Conservation (phyloP, 1,140 invertebrate genomes). For the Apis cerana region DNA sequence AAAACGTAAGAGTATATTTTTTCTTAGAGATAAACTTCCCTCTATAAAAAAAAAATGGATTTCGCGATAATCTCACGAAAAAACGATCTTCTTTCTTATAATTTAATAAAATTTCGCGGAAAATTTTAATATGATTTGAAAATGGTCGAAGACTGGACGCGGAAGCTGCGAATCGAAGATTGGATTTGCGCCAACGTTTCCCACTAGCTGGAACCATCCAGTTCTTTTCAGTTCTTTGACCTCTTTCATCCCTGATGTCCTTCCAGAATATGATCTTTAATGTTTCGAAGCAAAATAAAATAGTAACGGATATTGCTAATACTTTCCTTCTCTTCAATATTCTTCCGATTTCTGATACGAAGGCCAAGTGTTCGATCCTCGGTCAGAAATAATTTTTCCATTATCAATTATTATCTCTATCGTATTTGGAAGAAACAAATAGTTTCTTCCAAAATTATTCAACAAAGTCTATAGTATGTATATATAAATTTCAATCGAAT, state of each 20-base stretch:
- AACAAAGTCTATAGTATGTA: no score
- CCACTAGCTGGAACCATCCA: background rate
- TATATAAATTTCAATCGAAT: no score
- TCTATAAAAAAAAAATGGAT: background rate
- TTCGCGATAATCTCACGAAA: background rate
- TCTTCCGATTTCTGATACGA: no score
- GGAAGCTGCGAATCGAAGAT: conserved; percentile 9
- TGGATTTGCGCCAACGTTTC: conserved; percentile 43
- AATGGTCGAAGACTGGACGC: background rate
- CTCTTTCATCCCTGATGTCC: conserved; percentile 22
- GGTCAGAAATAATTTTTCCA: no score
- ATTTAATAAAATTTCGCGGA: background rate
- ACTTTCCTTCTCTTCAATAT: no score
- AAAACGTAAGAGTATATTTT: background rate
- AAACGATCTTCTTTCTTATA: background rate
- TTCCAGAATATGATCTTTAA: conserved; percentile 39
- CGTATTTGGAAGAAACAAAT: no score
- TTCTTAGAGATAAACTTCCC: background rate
- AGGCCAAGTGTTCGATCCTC: no score
- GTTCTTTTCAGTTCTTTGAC: conserved; percentile 57
- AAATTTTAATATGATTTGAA: no score
- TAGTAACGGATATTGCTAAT: no score
- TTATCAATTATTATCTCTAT: no score
- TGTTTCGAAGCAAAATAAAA: background rate
- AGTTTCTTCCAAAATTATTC: no score